Conservation (phyloP, 1,140 invertebrate species). For the Ylistrum balloti region DNA sequence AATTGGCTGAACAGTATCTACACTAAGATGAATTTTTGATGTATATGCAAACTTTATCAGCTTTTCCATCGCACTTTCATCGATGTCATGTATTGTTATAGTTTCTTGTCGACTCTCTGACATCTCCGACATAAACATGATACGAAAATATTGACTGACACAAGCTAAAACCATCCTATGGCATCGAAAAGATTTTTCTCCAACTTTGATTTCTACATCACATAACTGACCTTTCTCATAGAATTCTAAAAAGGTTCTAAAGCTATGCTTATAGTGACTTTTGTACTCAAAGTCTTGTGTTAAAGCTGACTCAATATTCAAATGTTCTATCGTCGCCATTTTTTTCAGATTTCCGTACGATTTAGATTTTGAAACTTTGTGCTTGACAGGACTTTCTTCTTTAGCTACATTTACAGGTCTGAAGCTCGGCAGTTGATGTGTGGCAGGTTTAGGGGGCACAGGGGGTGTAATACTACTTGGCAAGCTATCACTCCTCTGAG, state of each 20-base stretch:
- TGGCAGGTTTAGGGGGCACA: background rate
- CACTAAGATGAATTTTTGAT: slow-evolving; percentile 75
- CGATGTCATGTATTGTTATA: slow-evolving; percentile 80
- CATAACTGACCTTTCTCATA: slow-evolving; percentile 74
- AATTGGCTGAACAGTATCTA: slow-evolving; percentile 80
- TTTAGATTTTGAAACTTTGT: background rate
- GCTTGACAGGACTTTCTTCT: background rate
- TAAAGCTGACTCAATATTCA: slow-evolving; percentile 41
- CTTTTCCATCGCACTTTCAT: slow-evolving; percentile 78
- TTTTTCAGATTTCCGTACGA: slow-evolving; percentile 48
- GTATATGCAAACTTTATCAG: slow-evolving; percentile 81
- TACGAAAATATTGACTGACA: slow-evolving; percentile 79
- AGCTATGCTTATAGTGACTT: slow-evolving; percentile 60
- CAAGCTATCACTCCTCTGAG: slow-evolving; percentile 26
- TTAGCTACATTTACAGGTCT: background rate
- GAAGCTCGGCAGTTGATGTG: slow-evolving; percentile 13
- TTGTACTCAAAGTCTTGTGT: slow-evolving; percentile 55
- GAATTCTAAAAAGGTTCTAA: slow-evolving; percentile 73
- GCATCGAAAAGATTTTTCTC: slow-evolving; percentile 75
- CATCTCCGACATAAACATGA: slow-evolving; percentile 81
- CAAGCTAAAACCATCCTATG: slow-evolving; percentile 79
- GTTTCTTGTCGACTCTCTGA: slow-evolving; percentile 74
- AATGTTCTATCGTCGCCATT: slow-evolving; percentile 56
- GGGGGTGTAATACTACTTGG: slow-evolving; percentile 24
- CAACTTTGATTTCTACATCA: slow-evolving; percentile 79